Evolutionary conservation across 2,888 invertebrate species (phyloP), one percentile per base, ranked within the genome.

Genomic region (Desoria tigrina): DNA sequence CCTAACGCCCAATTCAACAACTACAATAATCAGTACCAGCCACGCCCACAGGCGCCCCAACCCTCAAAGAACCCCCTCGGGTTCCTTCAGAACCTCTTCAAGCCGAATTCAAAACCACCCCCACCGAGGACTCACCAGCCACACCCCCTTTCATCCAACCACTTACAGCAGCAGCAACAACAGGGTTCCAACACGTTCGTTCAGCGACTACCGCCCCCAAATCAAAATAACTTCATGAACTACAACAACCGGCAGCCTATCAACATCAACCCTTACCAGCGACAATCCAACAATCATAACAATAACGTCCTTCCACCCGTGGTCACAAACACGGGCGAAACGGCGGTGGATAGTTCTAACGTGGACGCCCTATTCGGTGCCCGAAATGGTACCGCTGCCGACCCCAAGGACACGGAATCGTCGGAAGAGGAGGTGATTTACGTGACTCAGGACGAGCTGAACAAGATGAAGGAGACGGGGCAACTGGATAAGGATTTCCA

Each of bases 371-470:
- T 66, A 27, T 66, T 66, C 42, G 66, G 66, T 26, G 66, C 66
- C n/a, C 58, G 66, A 18, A 66, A 66, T 42, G 66, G 66, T n/a
- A n/a, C n/a, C n/a, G n/a, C n/a, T n/a, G n/a, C n/a, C n/a, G n/a
- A n/a, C n/a, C 21, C 39, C 39, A 63, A 63, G 2, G 55, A 28
- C 2, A 59, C 63, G 18, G 63, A 56, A n/a, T 14, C 16, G 11
- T 64, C 64, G 9, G 66, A 67, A 49, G 75, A 74, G 23, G 75
- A 75, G 57, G 73, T 75, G 1, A 75, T 75, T 63, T 75, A 75
- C 55, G 75, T 75, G 2, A 75, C 75, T 2, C 73, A 72, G 1
- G 75, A 75, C 58, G 75, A 75, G 61, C 63, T 75, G 16, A 72
- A 74, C 16, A 72, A 71, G 27, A 23, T 74, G 9, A 73, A 73